phyloP scores from a whole-genome alignment of 2,797 vertebrate genomes.

The Staurois parvus region DNA sequence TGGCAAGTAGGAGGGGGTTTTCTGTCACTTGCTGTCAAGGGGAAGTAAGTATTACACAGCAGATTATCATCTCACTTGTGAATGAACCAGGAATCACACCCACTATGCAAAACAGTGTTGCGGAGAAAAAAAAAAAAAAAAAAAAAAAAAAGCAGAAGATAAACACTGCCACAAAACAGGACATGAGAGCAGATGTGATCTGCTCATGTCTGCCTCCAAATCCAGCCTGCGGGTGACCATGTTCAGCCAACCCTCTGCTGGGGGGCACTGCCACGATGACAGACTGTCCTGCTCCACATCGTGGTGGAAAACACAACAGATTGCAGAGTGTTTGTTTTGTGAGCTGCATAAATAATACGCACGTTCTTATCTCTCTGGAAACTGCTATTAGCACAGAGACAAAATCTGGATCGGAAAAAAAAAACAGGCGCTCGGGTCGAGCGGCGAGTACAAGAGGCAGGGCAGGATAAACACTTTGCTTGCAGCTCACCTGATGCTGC shows the following conservation, averaged over 20 bases:
- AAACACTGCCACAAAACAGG: not conserved
- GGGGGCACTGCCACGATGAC: slow-evolving; percentile 8
- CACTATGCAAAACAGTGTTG: not conserved
- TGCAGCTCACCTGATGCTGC: slow-evolving; percentile 45
- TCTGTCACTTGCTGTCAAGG: not conserved
- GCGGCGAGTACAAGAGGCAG: not conserved
- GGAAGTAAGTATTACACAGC: not conserved
- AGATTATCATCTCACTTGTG: not conserved
- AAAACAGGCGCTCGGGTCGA: not conserved
- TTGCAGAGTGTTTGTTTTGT: slow-evolving; percentile 45
- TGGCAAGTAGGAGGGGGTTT: not conserved
- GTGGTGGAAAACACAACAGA: slow-evolving; percentile 19
- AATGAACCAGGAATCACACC: slow-evolving; percentile 23
- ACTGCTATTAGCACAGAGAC: slow-evolving; percentile 23
- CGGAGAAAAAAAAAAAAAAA: not conserved
- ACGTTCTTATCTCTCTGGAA: slow-evolving; percentile 55
- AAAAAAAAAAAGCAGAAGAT: not conserved
- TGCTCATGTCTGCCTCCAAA: not conserved
- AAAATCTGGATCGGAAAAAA: not conserved
- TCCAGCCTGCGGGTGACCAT: not conserved
- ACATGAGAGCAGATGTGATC: not conserved
- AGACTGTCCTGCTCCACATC: not conserved
- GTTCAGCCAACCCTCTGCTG: not conserved
- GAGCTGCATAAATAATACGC: slow-evolving; percentile 34
- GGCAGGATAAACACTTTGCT: slow-evolving; percentile 36